These are phyloP conservation scores for Tachysurus vachellii DNA, from an alignment of 2,113 vertebrate genomes.

Conservation along the genomic window DNA sequence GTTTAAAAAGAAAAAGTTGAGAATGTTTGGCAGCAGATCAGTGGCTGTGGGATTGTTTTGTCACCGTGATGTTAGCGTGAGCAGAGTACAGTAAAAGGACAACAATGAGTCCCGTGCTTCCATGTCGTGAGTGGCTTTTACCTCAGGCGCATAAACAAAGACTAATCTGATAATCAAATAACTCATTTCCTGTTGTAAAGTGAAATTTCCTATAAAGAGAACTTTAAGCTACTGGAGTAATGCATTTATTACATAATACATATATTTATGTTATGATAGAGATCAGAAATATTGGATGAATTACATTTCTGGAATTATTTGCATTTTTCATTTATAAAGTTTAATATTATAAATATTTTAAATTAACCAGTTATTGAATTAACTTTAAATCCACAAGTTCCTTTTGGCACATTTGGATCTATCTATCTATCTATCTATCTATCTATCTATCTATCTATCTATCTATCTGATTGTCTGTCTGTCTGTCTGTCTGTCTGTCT, in stretches of 20 bases:
- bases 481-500: not conserved
- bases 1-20: not conserved
- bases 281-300: not conserved
- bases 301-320: not conserved
- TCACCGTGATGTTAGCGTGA: not conserved
- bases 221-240: not conserved
- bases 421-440: not conserved
- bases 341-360: not conserved
- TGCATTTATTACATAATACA: not conserved
- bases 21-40: not conserved
- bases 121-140: not conserved
- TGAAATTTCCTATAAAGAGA: not conserved
- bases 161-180: conserved; percentile 3
- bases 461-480: not conserved
- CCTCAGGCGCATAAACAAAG: not conserved
- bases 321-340: not conserved
- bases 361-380: not conserved
- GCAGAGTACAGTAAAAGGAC: not conserved
- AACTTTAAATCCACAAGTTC: not conserved
- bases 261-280: not conserved
- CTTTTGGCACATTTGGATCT: not conserved
- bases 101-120: not conserved
- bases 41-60: too few species aligned
- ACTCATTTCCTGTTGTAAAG: not conserved
- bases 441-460: not conserved